Conservation (phyloP, 2,113 vertebrate genomes). For the Oryzias melastigma region DNA sequence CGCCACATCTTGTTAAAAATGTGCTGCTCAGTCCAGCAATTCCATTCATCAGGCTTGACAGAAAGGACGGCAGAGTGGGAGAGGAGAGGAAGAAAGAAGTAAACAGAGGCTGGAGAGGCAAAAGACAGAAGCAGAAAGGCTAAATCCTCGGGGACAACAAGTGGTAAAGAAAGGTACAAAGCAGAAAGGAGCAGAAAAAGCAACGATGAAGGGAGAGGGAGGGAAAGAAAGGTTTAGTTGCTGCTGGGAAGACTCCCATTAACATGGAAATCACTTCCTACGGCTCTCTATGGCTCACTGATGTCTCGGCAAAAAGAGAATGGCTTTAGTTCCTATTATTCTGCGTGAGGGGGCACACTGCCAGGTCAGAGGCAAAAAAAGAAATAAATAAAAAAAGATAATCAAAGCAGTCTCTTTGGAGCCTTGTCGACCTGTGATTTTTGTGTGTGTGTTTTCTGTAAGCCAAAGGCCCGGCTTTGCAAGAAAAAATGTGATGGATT, state of each 20-base stretch:
- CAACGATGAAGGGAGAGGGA: conserved; percentile 15
- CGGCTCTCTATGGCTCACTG: conserved; percentile 63
- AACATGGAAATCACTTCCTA: conserved; percentile 78
- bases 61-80: conserved; percentile 28
- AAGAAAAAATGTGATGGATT: conserved; percentile 58
- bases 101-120: conserved; percentile 65
- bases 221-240: conserved; percentile 32
- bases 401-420: conserved; percentile 46
- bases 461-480: conserved; percentile 13
- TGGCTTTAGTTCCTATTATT: conserved; percentile 77
- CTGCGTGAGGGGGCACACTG: conserved; percentile 69
- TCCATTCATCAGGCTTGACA: conserved; percentile 74
- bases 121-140: conserved; percentile 34
- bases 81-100: conserved; percentile 36
- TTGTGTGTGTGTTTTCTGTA: conserved; percentile 11
- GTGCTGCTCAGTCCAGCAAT: conserved; percentile 65
- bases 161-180: conserved; percentile 36
- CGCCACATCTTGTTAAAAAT: conserved; percentile 59
- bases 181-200: conserved; percentile 30
- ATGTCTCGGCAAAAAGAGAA: conserved; percentile 73
- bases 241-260: conserved; percentile 71
- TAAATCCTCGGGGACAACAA: conserved; percentile 23
- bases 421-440: conserved; percentile 25
- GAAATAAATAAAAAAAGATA: conserved; percentile 39
- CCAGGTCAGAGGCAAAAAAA: conserved; percentile 73